Conservation (phyloP, 2,797 vertebrate species). For the Hafferia zeledoni region DNA sequence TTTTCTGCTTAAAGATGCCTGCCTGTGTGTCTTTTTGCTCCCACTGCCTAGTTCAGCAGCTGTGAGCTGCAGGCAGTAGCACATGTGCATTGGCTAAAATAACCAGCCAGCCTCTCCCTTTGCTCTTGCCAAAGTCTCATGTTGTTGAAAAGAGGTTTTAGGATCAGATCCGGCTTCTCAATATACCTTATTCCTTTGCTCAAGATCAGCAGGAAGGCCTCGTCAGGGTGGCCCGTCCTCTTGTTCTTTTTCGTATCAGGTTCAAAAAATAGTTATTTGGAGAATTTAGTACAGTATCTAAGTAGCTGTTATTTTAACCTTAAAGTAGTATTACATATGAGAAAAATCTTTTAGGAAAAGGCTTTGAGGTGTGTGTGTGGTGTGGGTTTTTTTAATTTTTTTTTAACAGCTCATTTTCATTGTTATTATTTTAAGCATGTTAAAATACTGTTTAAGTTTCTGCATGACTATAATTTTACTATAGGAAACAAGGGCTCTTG, state of each 20-base stretch:
- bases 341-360: not conserved
- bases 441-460: not conserved
- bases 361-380: not conserved
- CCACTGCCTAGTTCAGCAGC: slow-evolving; percentile 35
- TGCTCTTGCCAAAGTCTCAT: slow-evolving; percentile 46
- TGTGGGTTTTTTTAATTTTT: not conserved
- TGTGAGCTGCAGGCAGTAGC: slow-evolving; percentile 53
- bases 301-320: not conserved
- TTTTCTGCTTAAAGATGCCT: slow-evolving; percentile 18
- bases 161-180: slow-evolving; percentile 22
- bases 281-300: not conserved
- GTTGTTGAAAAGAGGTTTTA: slow-evolving; percentile 21
- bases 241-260: not conserved
- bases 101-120: slow-evolving; percentile 30
- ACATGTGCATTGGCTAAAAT: slow-evolving; percentile 64
- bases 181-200: slow-evolving; percentile 32
- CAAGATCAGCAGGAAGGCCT: not conserved
- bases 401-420: not conserved
- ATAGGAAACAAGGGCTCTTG: not conserved
- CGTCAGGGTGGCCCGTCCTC: not conserved
- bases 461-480: not conserved
- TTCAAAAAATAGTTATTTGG: not conserved
- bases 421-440: not conserved
- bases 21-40: not conserved
- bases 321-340: not conserved